Base-by-base conservation (phyloP, 2,797 vertebrate species). In the Lepus townsendii region DNA sequence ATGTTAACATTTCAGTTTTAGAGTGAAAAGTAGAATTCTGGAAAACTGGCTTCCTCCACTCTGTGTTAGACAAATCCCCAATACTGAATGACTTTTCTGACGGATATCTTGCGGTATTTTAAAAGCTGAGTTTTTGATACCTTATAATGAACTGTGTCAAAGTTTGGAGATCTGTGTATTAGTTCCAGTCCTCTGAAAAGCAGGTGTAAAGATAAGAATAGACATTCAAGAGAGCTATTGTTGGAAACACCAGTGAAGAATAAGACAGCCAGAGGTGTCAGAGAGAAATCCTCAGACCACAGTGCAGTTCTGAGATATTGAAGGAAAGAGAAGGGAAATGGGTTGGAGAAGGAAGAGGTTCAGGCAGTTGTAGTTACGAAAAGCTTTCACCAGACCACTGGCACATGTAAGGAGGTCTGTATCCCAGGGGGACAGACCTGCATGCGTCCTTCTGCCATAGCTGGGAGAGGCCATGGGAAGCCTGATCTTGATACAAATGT, bases 1-100 rank as follows among this genome's bases (percentile, higher is more conserved):
- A 89, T 91, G 52, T 84, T 14, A 90, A 62, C 83, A 91, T 57
- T 87, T 6, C 72, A 77, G 30, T 32, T 91, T 94, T 91, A 57
- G 24, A 62, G 50, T 88, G 19, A 84, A 93, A 66, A 60, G 78
- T 71, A 71, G 26, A 76, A 83, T 19, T 89, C 87, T 91, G 30
- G 17, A 91, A 42, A 72, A 42, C 3, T 7, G 27, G 30, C 35
- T 17, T 77, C 50, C 78, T 86, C 66, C 1, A 76, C 32, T 77
- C 63, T 66, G 20, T 83, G 32, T 24, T 83, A 84, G 65, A 90
- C 2, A 92, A 22, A 7, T 82, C 72, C 62, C 57, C 65, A 77
- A 26, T 30, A 47, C 10, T 87, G 93, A 62, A 76, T 42, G 22
- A 87, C 1, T 78, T 84, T 89, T 50, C 85, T 63, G 26, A 30